Base-by-base conservation (phyloP, 2,888 invertebrate genomes). In the Eupeodes latifasciatus region DNA sequence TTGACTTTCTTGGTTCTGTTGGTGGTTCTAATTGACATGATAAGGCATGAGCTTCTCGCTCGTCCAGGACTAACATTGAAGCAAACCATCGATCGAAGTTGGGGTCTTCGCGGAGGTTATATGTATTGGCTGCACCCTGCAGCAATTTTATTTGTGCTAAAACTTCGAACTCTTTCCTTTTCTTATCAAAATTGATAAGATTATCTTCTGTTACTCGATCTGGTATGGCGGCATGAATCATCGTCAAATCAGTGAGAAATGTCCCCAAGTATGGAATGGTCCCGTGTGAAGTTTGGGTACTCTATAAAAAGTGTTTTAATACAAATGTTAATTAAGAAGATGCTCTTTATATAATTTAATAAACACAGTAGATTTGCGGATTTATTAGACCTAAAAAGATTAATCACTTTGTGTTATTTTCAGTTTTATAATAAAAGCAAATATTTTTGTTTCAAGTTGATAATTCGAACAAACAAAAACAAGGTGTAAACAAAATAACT, bases 251-350 rank as follows among this genome's bases (percentile, higher is more conserved):
- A 4, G 99, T 99, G 79, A 99, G 95, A 94, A 99, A 99, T 5
- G 99, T 99, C 40, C 99, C 99, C 89, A 99, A 94, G 93, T 99
- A 99, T 14, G 99, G 99, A 92, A 99, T 98, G 3, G 99, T 99
- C 16, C 99, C 99, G 92, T 98, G 96, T 89, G 97, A 97, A 90
- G 97, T 97, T 90, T 95, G 95, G 67, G 95, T 95, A 89, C 96
- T 95, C 92, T 94, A 59, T 34, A 36, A 59, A 4, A 59, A 14
- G 4, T 40, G 6, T 5, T 27, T 3, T 0, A 59, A 7, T 7
- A 14, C 0, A 34, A 14, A 14, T 59, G 34, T 47, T 10, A 44
- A 44, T 9, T 9, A 44, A 9, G 4, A 9, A 44, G 3, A 7
- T 34, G 7, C 3, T 27, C 27, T 27, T 27, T 27, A 27, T 27